These are phyloP conservation scores for Ochotona curzoniae DNA, from an alignment of 2,113 vertebrate species.

Conservation along the genomic window DNA sequence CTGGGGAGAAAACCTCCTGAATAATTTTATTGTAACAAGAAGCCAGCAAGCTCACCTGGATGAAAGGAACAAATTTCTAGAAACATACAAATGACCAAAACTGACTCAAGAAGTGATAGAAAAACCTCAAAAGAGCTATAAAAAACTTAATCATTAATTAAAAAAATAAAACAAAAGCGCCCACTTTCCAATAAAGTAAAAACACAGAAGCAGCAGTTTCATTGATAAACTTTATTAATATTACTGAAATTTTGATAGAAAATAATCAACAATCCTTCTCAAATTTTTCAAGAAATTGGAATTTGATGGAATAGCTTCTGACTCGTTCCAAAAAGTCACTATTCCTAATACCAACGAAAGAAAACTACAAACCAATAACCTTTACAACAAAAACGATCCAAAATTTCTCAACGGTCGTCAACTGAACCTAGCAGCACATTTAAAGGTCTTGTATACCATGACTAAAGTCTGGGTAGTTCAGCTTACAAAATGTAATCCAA, in stretches of 20 bases:
- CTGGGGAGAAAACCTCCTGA: neutral
- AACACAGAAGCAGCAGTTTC: neutral
- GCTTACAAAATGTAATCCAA: neutral
- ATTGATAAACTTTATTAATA: neutral
- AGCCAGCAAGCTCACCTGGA: neutral
- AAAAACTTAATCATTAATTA: neutral
- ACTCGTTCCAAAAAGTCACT: neutral
- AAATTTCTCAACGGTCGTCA: neutral
- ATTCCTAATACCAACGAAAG: neutral
- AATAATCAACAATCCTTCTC: neutral
- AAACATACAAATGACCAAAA: neutral
- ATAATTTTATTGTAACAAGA: neutral
- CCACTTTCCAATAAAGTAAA: neutral
- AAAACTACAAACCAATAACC: neutral
- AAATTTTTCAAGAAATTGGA: slow-evolving; percentile 8
- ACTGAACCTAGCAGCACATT: neutral
- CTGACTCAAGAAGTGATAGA: neutral
- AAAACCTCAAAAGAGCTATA: neutral
- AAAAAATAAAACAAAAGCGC: neutral
- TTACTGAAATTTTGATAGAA: too few species aligned
- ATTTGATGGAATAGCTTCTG: neutral
- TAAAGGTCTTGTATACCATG: neutral
- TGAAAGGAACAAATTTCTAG: neutral
- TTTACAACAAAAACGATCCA: neutral
- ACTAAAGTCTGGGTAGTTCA: neutral